These are phyloP conservation scores for Ecliptopera silaceata DNA, from an alignment of 2,888 invertebrate species.

Conservation along the genomic window DNA sequence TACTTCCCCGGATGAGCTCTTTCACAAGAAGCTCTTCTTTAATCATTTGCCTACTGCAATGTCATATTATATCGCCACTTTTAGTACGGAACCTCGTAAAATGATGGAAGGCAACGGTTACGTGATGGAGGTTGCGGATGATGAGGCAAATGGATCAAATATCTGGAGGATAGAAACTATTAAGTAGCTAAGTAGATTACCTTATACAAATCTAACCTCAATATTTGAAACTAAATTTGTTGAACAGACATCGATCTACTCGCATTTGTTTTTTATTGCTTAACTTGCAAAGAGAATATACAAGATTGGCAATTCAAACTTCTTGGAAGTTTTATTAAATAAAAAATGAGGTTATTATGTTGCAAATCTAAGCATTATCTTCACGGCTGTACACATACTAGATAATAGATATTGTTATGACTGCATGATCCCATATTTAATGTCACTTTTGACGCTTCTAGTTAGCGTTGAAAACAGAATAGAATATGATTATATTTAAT, in stretches of 20 bases:
- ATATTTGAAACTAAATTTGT: no score
- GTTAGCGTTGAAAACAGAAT: conserved; percentile 40
- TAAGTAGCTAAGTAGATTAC: conserved; percentile 15
- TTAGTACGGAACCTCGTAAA: conserved; percentile 17
- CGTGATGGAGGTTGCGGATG: conserved; percentile 32
- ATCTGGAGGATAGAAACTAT: conserved; percentile 25
- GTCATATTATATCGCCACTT: conserved; percentile 30
- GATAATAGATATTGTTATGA: conserved; percentile 38
- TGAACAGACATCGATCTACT: no score
- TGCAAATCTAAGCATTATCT: conserved; percentile 23
- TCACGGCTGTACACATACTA: conserved; percentile 43
- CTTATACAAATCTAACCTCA: not conserved
- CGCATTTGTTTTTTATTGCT: no score
- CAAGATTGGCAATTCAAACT: no score
- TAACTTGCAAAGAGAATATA: no score
- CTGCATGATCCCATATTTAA: conserved; percentile 47
- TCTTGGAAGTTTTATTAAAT: no score
- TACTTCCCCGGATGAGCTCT: no score
- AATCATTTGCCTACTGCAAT: conserved; percentile 1
- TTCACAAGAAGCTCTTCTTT: no score
- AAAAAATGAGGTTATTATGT: no score
- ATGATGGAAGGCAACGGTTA: conserved; percentile 21
- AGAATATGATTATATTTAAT: conserved; percentile 5
- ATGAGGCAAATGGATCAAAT: conserved; percentile 29
- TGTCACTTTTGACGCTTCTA: conserved; percentile 54